Conservation (phyloP, 2,113 vertebrate genomes). For the Parus major region DNA sequence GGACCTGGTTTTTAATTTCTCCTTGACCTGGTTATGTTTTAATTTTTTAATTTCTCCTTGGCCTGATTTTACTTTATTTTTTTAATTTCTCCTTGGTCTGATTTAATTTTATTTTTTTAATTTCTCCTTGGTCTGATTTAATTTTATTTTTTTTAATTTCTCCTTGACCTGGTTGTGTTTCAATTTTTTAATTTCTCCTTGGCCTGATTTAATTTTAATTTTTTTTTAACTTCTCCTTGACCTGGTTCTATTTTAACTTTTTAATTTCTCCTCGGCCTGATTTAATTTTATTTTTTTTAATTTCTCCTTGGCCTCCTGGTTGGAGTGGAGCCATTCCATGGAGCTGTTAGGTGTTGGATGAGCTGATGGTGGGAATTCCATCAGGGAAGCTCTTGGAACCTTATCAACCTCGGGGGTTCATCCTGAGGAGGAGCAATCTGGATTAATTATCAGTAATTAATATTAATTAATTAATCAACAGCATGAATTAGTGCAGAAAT, state of each 20-base stretch:
- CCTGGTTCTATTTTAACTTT: neutral
- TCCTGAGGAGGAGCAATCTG: neutral
- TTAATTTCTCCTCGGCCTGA: neutral
- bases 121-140: neutral
- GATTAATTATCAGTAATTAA: neutral
- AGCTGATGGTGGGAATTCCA: neutral
- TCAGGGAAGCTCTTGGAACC: neutral
- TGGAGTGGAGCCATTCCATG: fast-evolving
- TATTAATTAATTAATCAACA: too few relatives aligned
- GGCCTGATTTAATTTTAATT: neutral
- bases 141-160: neutral
- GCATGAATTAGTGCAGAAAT: neutral
- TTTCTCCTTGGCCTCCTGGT: neutral
- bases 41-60: neutral
- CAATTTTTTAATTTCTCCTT: neutral
- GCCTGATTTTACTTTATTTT: fast-evolving
- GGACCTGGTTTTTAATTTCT: neutral
- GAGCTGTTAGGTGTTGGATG: neutral
- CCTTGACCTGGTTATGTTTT: neutral
- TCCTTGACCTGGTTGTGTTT: neutral
- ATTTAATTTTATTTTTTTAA: neutral
- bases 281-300: neutral
- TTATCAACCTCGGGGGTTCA: neutral
- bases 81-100: neutral
- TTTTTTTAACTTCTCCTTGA: neutral